These are phyloP conservation scores for Lepeophtheirus nordmannii DNA, from an alignment of 2,888 invertebrate genomes.

Conservation along the genomic window DNA sequence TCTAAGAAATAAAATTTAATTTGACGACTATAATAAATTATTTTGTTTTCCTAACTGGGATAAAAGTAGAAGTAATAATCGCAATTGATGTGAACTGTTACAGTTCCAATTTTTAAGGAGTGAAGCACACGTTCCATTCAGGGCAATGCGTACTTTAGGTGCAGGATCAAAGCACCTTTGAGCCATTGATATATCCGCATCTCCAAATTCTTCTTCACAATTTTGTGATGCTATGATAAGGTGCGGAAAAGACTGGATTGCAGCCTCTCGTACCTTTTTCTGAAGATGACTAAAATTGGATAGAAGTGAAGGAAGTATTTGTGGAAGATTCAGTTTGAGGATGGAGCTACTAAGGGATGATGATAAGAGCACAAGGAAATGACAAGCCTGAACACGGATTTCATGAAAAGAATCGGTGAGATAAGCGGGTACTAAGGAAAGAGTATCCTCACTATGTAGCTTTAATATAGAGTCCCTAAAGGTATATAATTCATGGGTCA, in stretches of 20 bases:
- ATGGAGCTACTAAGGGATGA: not conserved
- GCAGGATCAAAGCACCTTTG: constrained; percentile 18
- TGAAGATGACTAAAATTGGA: constrained; percentile 8
- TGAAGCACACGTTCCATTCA: not conserved
- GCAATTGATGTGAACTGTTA: not conserved
- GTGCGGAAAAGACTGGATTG: not conserved
- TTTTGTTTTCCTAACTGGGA: not conserved
- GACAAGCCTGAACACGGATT: constrained; percentile 1
- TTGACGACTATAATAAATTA: not conserved
- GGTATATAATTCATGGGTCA: too few species aligned
- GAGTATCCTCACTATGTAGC: too few species aligned
- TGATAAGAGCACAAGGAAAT: not conserved
- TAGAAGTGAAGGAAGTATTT: not conserved
- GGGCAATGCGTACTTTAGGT: constrained; percentile 7
- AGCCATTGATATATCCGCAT: not conserved
- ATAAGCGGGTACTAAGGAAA: not conserved
- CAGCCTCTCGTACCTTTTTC: constrained; percentile 7
- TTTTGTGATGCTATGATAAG: not conserved
- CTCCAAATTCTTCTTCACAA: constrained; percentile 4
- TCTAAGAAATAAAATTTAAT: not conserved
- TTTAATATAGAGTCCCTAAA: too few species aligned
- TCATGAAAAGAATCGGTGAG: constrained; percentile 3
- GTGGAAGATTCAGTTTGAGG: not conserved
- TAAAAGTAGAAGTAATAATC: not conserved
- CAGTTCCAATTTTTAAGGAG: not conserved